Evolutionary conservation across 2,797 vertebrate genomes (phyloP).

Genomic region (Macroramphosus scolopax): DNA sequence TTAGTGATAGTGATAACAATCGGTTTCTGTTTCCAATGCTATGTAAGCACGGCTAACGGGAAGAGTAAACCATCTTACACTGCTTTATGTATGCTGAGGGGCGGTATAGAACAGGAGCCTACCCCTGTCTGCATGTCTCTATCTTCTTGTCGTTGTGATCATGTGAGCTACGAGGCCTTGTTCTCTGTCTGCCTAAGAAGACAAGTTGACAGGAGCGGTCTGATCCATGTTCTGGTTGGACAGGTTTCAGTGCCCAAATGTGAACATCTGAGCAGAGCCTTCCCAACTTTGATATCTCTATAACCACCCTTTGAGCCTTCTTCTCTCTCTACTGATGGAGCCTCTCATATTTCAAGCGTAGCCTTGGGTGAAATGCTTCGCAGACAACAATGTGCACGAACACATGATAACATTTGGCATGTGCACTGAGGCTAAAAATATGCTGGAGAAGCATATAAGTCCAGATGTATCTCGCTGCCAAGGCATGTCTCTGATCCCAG

Average conservation of each 20-base stretch:
- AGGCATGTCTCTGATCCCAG: constrained; percentile 51
- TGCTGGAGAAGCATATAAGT: constrained; percentile 21
- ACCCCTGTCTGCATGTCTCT: constrained; percentile 24
- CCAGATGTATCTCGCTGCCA: constrained; percentile 29
- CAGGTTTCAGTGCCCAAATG: constrained; percentile 48
- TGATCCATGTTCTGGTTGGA: constrained; percentile 45
- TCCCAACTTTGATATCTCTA: constrained; percentile 20
- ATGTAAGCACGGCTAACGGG: constrained; percentile 21
- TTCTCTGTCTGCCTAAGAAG: constrained; percentile 36
- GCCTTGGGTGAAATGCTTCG: constrained; percentile 15
- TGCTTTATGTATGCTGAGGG: constrained; percentile 36
- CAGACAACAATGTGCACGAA: constrained; percentile 5
- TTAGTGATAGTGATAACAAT: constrained; percentile 37
- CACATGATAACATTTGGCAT: constrained; percentile 12
- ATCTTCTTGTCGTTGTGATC: constrained; percentile 32
- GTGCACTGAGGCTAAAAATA: constrained; percentile 45
- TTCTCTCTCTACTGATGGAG: constrained; percentile 5
- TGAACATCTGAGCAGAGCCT: constrained; percentile 35
- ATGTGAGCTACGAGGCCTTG: constrained; percentile 19
- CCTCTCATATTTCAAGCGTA: constrained; percentile 8
- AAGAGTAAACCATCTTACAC: constrained; percentile 18
- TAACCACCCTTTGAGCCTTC: constrained; percentile 7
- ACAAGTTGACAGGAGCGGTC: constrained; percentile 42
- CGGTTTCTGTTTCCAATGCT: constrained; percentile 24
- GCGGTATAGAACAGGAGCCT: too few relatives aligned